Evolutionary conservation across 1,140 invertebrate genomes (phyloP).

Genomic region (Leguminivora glycinivorella): DNA sequence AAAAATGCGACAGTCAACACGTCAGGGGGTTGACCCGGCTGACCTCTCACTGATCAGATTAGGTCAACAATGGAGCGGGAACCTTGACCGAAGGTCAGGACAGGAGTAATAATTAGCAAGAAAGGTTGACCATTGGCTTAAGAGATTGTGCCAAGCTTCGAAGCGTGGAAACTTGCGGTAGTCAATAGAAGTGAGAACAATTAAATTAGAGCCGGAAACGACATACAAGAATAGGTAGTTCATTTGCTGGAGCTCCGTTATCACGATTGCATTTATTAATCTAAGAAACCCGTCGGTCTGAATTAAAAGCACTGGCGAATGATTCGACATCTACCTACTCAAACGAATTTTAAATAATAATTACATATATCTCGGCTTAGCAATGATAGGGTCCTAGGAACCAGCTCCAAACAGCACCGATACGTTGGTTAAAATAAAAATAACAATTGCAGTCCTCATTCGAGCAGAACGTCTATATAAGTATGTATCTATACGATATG

Average conservation of each 20-base stretch:
- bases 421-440: too few species aligned
- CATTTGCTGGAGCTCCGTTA: background rate
- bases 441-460: too few species aligned
- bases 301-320: background rate
- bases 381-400: too few species aligned
- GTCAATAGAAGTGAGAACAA: conserved; percentile 16
- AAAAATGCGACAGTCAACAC: background rate
- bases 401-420: too few species aligned
- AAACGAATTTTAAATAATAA: too few species aligned
- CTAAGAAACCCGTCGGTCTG: background rate
- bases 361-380: too few species aligned
- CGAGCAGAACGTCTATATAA: too few species aligned
- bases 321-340: background rate
- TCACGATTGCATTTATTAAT: background rate
- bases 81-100: conserved; percentile 22
- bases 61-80: conserved; percentile 15
- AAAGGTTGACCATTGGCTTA: conserved; percentile 22
- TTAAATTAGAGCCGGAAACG: conserved; percentile 12
- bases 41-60: conserved; percentile 27
- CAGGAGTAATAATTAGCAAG: conserved; percentile 17
- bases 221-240: background rate
- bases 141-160: background rate
- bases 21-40: conserved; percentile 18
- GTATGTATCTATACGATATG: too few species aligned
- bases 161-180: conserved; percentile 9